A percentile compares a stretch with the other conserved stretches of the same genome.
phyloP scores from a whole-genome alignment of 2,888 invertebrate species.

The Empis livida region DNA sequence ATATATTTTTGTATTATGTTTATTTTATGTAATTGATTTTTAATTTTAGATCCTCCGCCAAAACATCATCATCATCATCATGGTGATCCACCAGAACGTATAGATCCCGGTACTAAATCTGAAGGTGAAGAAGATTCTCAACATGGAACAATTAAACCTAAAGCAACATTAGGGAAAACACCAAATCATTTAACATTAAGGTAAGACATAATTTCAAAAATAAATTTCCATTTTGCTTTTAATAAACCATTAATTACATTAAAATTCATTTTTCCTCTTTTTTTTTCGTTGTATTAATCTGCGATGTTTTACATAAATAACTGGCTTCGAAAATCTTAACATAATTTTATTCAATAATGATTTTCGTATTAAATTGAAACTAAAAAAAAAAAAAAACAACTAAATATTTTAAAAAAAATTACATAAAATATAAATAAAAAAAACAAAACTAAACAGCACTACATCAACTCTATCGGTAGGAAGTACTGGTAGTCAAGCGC shows the following conservation, averaged over 20 bases:
- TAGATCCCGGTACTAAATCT: conserved; percentile 67
- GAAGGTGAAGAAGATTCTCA: conserved; percentile 78
- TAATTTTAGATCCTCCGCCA: conserved; percentile 10
- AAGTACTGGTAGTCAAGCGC: conserved; percentile 85
- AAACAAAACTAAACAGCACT: conserved; percentile 60
- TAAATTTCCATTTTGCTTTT: background rate
- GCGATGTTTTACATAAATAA: background rate
- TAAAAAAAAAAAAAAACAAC: no score
- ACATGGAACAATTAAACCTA: conserved; percentile 50
- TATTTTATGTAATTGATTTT: no score
- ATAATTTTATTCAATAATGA: no score
- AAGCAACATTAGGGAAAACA: conserved; percentile 65
- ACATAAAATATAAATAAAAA: background rate
- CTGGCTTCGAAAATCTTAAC: background rate
- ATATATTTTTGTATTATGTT: background rate
- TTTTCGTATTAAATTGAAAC: no score
- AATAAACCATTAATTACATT: background rate
- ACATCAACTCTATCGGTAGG: conserved; percentile 89
- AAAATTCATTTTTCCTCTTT: background rate
- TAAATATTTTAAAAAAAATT: no score
- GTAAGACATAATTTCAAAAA: conserved; percentile 30
- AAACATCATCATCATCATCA: conserved; percentile 27
- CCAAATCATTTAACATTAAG: conserved; percentile 86
- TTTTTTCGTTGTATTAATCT: background rate
- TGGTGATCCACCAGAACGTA: conserved; percentile 40